Evolutionary conservation across 2,888 invertebrate species (phyloP).

Genomic region (Pollenia amentaria): DNA sequence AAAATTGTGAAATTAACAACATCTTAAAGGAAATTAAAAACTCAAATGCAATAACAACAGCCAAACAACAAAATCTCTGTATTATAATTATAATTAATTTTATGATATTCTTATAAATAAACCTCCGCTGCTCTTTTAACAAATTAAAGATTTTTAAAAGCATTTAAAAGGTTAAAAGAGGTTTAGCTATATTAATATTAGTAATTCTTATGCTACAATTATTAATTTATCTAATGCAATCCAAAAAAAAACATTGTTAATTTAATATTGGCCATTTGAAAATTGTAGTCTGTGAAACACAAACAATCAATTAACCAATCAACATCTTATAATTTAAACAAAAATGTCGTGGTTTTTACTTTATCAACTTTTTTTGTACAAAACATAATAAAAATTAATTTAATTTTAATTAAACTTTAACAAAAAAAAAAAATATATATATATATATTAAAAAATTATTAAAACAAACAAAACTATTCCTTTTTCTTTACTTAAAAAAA

Average conservation of each 20-base stretch:
- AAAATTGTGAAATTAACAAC: constrained; percentile 51
- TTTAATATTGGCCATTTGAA: constrained; percentile 42
- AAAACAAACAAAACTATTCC: neutral
- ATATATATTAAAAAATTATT: neutral
- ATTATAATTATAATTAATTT: constrained; percentile 61
- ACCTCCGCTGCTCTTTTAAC: neutral
- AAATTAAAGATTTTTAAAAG: neutral
- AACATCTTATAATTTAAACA: constrained; percentile 33
- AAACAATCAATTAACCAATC: constrained; percentile 1
- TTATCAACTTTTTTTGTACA: constrained; percentile 48
- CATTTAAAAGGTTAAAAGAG: constrained; percentile 58
- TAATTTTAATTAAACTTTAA: constrained; percentile 34
- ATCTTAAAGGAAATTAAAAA: constrained; percentile 2
- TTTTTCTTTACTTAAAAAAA: constrained; percentile 14
- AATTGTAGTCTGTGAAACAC: neutral
- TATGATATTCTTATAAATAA: constrained; percentile 60
- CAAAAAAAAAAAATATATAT: constrained; percentile 14
- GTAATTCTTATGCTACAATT: constrained; percentile 58
- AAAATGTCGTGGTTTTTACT: constrained; percentile 16
- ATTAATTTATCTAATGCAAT: constrained; percentile 54
- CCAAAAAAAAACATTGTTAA: constrained; percentile 45
- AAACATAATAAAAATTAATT: constrained; percentile 28
- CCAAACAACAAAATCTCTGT: constrained; percentile 35
- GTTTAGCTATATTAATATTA: constrained; percentile 63
- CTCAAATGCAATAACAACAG: constrained; percentile 19